These are phyloP conservation scores for Rutpela maculata DNA, from an alignment of 2,888 invertebrate species.

Conservation along the genomic window DNA sequence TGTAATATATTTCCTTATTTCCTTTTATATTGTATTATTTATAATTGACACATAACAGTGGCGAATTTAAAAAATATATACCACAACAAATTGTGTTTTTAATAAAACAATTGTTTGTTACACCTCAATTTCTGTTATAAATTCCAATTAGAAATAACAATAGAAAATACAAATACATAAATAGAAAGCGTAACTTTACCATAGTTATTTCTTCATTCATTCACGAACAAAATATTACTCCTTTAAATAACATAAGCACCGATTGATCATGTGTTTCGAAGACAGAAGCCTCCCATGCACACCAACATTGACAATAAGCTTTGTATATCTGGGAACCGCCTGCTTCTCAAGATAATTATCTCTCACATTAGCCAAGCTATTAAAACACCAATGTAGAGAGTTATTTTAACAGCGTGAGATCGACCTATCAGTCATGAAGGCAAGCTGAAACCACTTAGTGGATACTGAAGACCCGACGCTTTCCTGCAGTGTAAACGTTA, in stretches of 20 bases:
- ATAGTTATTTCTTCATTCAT: background rate
- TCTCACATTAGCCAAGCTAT: slow-evolving; percentile 32
- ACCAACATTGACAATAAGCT: slow-evolving; percentile 32
- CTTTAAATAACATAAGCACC: background rate
- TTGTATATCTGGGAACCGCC: slow-evolving; percentile 22
- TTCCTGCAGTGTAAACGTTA: background rate
- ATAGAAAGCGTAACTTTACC: background rate
- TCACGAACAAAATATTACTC: background rate
- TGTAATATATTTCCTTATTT: no score
- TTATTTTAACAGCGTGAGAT: slow-evolving; percentile 30
- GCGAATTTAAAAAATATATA: no score
- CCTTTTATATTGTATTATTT: no score
- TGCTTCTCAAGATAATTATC: slow-evolving; percentile 33
- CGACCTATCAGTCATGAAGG: slow-evolving; percentile 32
- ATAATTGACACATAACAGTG: no score
- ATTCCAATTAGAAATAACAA: background rate
- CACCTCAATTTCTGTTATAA: background rate
- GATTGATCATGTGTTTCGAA: slow-evolving; percentile 2
- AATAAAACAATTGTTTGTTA: background rate
- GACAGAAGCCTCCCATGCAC: slow-evolving; percentile 30
- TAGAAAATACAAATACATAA: background rate
- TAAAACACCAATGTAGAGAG: slow-evolving; percentile 23
- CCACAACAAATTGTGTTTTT: no score
- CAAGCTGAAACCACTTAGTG: slow-evolving; percentile 32
- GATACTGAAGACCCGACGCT: slow-evolving; percentile 10